Percentiles rank a stretch among this genome's conserved stretches.
phyloP scores from a whole-genome alignment of 2,797 vertebrate genomes.

The Sparus aurata region DNA sequence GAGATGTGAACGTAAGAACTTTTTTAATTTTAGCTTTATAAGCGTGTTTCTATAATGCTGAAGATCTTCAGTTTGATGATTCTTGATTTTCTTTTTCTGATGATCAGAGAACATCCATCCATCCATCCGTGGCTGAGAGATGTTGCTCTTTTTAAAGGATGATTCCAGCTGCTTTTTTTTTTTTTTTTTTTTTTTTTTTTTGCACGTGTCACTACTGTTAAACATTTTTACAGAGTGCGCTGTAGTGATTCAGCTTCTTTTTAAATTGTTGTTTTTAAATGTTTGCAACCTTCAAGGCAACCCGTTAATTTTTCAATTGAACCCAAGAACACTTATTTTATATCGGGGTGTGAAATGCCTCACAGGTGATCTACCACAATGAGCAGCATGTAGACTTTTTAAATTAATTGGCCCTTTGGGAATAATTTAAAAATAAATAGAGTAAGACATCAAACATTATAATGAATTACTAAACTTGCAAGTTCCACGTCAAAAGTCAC shows the following conservation, averaged over 20 bases:
- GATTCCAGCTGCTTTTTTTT: too few species aligned
- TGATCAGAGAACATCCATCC: too few species aligned
- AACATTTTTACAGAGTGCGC: background rate
- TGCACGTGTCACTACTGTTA: background rate
- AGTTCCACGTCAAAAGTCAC: too few species aligned
- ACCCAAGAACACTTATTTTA: background rate
- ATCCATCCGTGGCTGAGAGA: background rate
- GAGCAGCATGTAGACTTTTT: background rate
- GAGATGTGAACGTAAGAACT: conserved; percentile 75
- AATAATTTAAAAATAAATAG: too few species aligned
- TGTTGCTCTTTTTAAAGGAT: background rate
- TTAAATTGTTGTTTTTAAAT: background rate
- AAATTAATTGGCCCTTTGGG: background rate
- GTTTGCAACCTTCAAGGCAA: background rate
- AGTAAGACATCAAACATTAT: too few species aligned
- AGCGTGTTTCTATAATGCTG: background rate
- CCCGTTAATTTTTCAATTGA: background rate
- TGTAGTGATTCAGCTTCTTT: background rate
- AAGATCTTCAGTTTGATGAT: too few species aligned
- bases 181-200: too few species aligned
- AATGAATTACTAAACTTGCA: too few species aligned
- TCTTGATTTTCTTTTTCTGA: too few species aligned
- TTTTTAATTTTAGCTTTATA: background rate
- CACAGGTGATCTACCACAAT: background rate
- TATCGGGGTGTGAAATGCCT: background rate